These are phyloP conservation scores for Chromoteleia sp. DNA, from an alignment of 2,888 invertebrate genomes.

Conservation along the genomic window DNA sequence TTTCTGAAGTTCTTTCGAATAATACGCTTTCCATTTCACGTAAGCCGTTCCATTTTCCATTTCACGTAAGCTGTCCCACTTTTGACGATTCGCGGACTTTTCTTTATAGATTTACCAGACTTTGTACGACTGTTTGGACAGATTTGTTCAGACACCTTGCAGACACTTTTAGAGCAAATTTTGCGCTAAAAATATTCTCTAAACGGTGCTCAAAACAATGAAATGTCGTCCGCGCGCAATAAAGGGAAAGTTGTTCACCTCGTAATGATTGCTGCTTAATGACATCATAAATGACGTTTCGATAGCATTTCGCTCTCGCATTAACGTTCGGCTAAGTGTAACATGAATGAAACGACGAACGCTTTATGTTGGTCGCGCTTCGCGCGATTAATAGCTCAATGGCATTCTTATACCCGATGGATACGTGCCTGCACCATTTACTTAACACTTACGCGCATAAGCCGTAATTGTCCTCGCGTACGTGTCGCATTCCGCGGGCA, in stretches of 20 bases:
- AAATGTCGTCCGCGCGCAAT: slow-evolving; percentile 48
- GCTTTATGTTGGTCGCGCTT: slow-evolving; percentile 50
- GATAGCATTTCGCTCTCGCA: slow-evolving; percentile 59
- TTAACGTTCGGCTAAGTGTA: slow-evolving; percentile 56
- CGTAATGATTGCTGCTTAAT: slow-evolving; percentile 69
- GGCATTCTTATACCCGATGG: slow-evolving; percentile 64
- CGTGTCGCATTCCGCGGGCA: slow-evolving; percentile 59
- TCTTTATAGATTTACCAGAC: too few relatives aligned
- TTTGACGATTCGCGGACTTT: too few relatives aligned
- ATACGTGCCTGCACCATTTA: slow-evolving; percentile 61
- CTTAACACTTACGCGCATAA: slow-evolving; percentile 60
- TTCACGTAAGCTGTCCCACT: too few relatives aligned
- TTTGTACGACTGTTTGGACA: too few relatives aligned
- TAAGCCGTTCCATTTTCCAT: too few relatives aligned
- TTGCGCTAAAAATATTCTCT: too few relatives aligned
- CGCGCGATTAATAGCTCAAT: slow-evolving; percentile 64
- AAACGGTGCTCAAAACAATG: slow-evolving; percentile 20
- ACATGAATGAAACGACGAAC: slow-evolving; percentile 61
- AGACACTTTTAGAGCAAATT: too few relatives aligned
- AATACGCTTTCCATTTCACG: too few relatives aligned
- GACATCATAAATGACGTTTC: slow-evolving; percentile 67
- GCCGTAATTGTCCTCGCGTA: slow-evolving; percentile 52
- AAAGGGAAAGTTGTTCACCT: slow-evolving; percentile 71
- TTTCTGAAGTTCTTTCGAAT: too few relatives aligned
- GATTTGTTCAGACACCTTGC: too few relatives aligned